A percentile compares a stretch with the other conserved stretches of the same genome.
Evolutionary conservation across 1,140 invertebrate genomes (phyloP).

Genomic region (Homalodisca vitripennis): DNA sequence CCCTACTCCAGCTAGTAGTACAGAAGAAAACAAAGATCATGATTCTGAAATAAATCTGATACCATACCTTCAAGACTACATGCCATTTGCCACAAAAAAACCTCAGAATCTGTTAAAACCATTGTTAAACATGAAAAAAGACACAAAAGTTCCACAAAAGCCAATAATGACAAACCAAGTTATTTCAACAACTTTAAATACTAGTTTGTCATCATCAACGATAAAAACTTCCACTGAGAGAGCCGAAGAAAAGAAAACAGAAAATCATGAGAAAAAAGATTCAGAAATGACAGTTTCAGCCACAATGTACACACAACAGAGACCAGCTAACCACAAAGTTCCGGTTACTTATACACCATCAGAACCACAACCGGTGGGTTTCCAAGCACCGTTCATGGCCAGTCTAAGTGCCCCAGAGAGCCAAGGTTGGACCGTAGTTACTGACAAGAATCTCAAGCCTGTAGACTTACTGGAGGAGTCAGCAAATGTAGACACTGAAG

Average conservation of each 20-base stretch:
- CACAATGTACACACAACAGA: conserved; percentile 45
- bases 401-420: conserved; percentile 57
- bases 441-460: conserved; percentile 38
- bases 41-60: conserved; percentile 46
- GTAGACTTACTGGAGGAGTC: conserved; percentile 45
- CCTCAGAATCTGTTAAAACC: conserved; percentile 24
- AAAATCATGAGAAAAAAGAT: conserved; percentile 38
- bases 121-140: conserved; percentile 8
- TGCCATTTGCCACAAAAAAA: conserved; percentile 51
- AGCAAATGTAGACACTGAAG: conserved; percentile 36
- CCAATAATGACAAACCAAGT: conserved; percentile 32
- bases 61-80: conserved; percentile 54
- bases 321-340: conserved; percentile 35
- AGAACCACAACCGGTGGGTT: conserved; percentile 53
- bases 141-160: conserved; percentile 17
- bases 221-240: conserved; percentile 27
- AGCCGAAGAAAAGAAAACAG: conserved; percentile 9
- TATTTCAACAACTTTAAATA: conserved; percentile 40
- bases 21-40: conserved; percentile 39
- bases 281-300: conserved; percentile 48
- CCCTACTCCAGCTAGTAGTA: conserved; percentile 39
- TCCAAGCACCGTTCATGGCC: conserved; percentile 68
- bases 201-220: conserved; percentile 29
- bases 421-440: conserved; percentile 65
- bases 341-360: conserved; percentile 35